These are phyloP conservation scores for Leptopterna dolabrata DNA, from an alignment of 2,888 invertebrate species.

Conservation along the genomic window DNA sequence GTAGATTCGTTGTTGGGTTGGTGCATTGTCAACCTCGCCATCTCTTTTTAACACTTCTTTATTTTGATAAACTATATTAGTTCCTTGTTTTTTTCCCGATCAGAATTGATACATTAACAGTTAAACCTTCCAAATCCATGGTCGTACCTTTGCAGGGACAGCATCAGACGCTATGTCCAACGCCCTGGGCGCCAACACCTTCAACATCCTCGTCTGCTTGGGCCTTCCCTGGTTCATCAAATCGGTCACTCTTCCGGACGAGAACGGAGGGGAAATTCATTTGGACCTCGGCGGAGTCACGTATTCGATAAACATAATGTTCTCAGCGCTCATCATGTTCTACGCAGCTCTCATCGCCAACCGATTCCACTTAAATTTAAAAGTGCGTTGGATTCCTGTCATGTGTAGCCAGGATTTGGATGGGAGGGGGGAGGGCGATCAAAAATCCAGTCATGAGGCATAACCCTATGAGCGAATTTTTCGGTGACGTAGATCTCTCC, in stretches of 20 bases:
- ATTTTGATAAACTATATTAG: too few species aligned
- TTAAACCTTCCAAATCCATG: too few species aligned
- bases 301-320: conserved; percentile 36
- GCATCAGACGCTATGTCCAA: conserved; percentile 93
- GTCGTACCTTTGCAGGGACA: conserved; percentile 72
- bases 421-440: too few species aligned
- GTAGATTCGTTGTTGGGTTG: too few species aligned
- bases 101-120: too few species aligned
- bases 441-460: too few species aligned
- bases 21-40: too few species aligned
- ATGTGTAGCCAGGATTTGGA: too few species aligned
- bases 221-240: conserved; percentile 91
- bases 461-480: too few species aligned
- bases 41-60: too few species aligned
- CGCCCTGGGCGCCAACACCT: conserved; percentile 90
- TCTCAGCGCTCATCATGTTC: conserved; percentile 74
- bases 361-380: conserved; percentile 85
- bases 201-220: conserved; percentile 85
- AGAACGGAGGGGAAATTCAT: neutral
- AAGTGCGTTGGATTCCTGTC: conserved; percentile 67
- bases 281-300: conserved; percentile 11
- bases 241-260: conserved; percentile 67
- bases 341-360: conserved; percentile 87
- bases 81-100: too few species aligned
- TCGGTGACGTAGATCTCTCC: too few species aligned